Percentiles rank a stretch among this genome's conserved stretches.
These are phyloP conservation scores for Aphelinus certus DNA, from an alignment of 1,140 invertebrate genomes.

Conservation along the genomic window DNA sequence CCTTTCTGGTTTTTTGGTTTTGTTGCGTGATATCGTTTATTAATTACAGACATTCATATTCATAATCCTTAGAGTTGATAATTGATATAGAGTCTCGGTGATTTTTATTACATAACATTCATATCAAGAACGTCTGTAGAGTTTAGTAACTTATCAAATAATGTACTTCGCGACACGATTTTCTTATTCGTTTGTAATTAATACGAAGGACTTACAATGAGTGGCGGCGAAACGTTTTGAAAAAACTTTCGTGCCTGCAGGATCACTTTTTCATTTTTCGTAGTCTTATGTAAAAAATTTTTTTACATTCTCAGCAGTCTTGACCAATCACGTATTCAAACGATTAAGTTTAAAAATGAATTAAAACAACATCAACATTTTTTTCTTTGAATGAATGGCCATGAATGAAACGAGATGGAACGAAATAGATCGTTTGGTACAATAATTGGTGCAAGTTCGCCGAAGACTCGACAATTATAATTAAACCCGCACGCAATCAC, in stretches of 20 bases:
- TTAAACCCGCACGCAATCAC: slow-evolving; percentile 50
- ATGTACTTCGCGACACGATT: slow-evolving; percentile 18
- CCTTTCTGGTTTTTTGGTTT: slow-evolving; percentile 45
- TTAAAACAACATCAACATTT: no score
- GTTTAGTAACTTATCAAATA: slow-evolving; percentile 22
- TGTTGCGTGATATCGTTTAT: slow-evolving; percentile 63
- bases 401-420: no score
- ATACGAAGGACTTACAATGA: slow-evolving; percentile 55
- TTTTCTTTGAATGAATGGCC: no score
- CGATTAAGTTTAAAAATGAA: no score
- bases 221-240: slow-evolving; percentile 49
- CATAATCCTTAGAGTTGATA: slow-evolving; percentile 63
- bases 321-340: slow-evolving; percentile 7
- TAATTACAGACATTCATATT: slow-evolving; percentile 66
- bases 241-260: slow-evolving; percentile 56
- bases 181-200: slow-evolving; percentile 45
- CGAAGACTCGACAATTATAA: slow-evolving; percentile 29
- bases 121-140: slow-evolving; percentile 23
- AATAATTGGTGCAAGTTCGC: slow-evolving; percentile 5
- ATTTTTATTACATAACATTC: slow-evolving; percentile 51
- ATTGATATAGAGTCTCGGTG: slow-evolving; percentile 61
- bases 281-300: slow-evolving; percentile 26
- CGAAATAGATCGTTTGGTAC: not conserved
- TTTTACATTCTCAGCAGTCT: slow-evolving; percentile 17
- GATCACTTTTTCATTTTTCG: slow-evolving; percentile 45